Conservation (phyloP, 2,113 vertebrate species). For the Chaetorhynchus papuensis region DNA sequence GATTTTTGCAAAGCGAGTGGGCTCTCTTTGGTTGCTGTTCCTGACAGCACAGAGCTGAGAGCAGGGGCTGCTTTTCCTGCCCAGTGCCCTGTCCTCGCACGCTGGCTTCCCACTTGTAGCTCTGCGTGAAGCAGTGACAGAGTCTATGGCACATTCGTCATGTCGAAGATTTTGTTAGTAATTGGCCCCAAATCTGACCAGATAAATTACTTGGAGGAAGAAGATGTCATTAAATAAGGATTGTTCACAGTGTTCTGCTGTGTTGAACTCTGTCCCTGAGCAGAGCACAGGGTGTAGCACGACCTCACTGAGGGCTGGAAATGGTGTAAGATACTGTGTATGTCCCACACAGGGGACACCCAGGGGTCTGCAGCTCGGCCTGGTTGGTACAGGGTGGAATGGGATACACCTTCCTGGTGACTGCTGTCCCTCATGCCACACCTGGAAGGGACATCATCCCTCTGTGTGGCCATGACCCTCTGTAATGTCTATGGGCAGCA, state of each 20-base stretch:
- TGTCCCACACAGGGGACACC: background rate
- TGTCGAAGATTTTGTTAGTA: background rate
- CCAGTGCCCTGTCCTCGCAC: rapidly evolving
- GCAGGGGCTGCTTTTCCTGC: background rate
- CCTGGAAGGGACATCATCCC: background rate
- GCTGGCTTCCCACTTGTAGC: background rate
- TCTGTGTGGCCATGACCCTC: rapidly evolving
- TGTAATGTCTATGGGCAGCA: rapidly evolving
- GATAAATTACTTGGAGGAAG: background rate
- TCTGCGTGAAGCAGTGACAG: background rate
- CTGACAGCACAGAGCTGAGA: background rate
- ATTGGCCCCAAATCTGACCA: background rate
- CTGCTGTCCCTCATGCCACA: background rate
- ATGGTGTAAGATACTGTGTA: background rate
- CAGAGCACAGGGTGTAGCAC: background rate
- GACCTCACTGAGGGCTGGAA: background rate
- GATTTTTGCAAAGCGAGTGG: background rate
- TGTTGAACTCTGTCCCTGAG: background rate
- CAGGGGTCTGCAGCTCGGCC: background rate
- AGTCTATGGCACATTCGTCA: background rate
- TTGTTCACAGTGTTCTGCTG: rapidly evolving
- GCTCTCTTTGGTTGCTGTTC: background rate
- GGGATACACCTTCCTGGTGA: background rate
- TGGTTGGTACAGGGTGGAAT: background rate
- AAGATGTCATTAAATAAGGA: background rate